Evolutionary conservation across 2,797 vertebrate genomes (phyloP).

Genomic region (Notolabrus celidotus): DNA sequence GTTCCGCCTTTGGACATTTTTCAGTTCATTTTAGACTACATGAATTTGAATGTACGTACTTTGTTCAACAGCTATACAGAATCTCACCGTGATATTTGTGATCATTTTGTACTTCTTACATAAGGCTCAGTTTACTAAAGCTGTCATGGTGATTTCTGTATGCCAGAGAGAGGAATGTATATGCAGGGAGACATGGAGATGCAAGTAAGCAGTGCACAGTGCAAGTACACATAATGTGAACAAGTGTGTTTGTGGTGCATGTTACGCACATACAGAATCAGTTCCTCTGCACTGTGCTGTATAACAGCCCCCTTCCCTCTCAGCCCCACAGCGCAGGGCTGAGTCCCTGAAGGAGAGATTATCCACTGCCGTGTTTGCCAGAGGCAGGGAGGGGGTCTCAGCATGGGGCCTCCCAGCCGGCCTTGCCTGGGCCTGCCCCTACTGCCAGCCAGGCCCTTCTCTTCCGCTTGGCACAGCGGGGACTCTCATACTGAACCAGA

Average conservation of each 20-base stretch:
- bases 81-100: neutral
- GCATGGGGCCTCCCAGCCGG: conserved; percentile 74
- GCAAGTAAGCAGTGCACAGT: conserved; percentile 12
- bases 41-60: too few relatives aligned
- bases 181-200: conserved; percentile 25
- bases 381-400: conserved; percentile 83
- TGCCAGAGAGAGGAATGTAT: conserved; percentile 4
- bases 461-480: conserved; percentile 85
- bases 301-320: conserved; percentile 76
- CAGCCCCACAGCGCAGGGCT: conserved; percentile 79
- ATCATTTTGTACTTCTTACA: conserved; percentile 26
- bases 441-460: conserved; percentile 83
- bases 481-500: conserved; percentile 79
- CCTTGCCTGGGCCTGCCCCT: conserved; percentile 88
- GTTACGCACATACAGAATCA: conserved; percentile 61
- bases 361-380: conserved; percentile 87
- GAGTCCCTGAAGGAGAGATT: conserved; percentile 84
- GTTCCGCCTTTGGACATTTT: conserved; percentile 46
- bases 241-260: conserved; percentile 45
- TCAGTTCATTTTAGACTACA: conserved; percentile 30
- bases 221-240: conserved; percentile 45
- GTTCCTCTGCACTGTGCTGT: conserved; percentile 72
- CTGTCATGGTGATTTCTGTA: conserved; percentile 29
- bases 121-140: conserved; percentile 35
- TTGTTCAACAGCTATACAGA: too few relatives aligned